Evolutionary conservation across 2,113 vertebrate genomes (phyloP).

Genomic region (Hucho hucho): DNA sequence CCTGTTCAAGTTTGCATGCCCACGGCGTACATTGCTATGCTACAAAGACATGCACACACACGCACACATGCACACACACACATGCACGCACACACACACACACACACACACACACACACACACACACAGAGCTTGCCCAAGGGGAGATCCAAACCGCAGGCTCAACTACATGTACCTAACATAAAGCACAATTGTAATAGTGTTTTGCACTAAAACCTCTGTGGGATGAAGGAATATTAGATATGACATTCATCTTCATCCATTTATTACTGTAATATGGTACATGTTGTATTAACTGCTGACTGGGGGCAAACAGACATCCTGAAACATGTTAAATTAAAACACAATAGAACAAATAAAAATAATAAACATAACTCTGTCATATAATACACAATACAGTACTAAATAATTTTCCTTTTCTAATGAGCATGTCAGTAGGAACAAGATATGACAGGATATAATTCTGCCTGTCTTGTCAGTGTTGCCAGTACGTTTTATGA

Average conservation of each 20-base stretch:
- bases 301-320: slow-evolving; percentile 49
- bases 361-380: slow-evolving; percentile 50
- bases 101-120: neutral
- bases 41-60: too few relatives aligned
- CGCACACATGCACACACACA: neutral
- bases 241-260: too few relatives aligned
- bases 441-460: slow-evolving; percentile 27
- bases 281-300: slow-evolving; percentile 46
- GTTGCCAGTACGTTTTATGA: slow-evolving; percentile 34
- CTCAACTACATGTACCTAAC: too few relatives aligned
- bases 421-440: slow-evolving; percentile 43
- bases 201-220: too few relatives aligned
- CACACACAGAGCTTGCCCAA: neutral
- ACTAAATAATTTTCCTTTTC: slow-evolving; percentile 49
- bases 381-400: slow-evolving; percentile 58
- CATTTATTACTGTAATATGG: too few relatives aligned
- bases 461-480: slow-evolving; percentile 56
- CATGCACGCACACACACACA: neutral
- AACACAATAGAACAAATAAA: slow-evolving; percentile 52
- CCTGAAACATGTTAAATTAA: slow-evolving; percentile 42
- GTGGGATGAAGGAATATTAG: too few relatives aligned
- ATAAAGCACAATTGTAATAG: too few relatives aligned
- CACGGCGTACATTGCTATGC: too few relatives aligned
- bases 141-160: neutral
- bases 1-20: neutral